phyloP scores from a whole-genome alignment of 1,140 invertebrate genomes.

The Carcinoscorpius rotundicauda region DNA sequence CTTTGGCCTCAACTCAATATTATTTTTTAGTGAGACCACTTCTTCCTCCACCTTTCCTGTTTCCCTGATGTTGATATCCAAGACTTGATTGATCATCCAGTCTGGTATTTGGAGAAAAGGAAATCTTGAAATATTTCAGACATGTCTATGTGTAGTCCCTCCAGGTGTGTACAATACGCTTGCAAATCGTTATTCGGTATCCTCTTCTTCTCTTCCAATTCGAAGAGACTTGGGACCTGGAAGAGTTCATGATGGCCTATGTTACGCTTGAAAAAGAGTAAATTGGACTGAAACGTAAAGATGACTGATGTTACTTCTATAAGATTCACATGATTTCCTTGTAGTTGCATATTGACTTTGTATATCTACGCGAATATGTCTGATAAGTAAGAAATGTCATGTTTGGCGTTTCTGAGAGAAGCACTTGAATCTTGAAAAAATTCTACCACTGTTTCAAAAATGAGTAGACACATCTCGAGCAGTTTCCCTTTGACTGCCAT shows the following conservation, averaged over 20 bases:
- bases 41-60: slow-evolving; percentile 4
- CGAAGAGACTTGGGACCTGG: slow-evolving; percentile 16
- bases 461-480: slow-evolving; percentile 6
- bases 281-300: slow-evolving; percentile 17
- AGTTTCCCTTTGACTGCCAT: slow-evolving; percentile 21
- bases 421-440: slow-evolving; percentile 18
- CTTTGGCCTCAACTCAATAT: slow-evolving; percentile 14
- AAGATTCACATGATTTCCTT: slow-evolving; percentile 20
- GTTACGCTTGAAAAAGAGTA: slow-evolving; percentile 16
- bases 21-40: slow-evolving; percentile 10
- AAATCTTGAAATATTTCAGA: slow-evolving; percentile 20
- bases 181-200: neutral
- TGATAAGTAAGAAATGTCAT: slow-evolving; percentile 21
- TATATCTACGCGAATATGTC: slow-evolving; percentile 19
- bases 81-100: slow-evolving; percentile 16
- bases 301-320: slow-evolving; percentile 17
- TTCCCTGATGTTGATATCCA: slow-evolving; percentile 6
- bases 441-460: no score
- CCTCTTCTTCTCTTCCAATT: slow-evolving; percentile 1
- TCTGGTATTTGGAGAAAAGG: slow-evolving; percentile 16
- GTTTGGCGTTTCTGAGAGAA: slow-evolving; percentile 12
- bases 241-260: slow-evolving; percentile 4
- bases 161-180: slow-evolving; percentile 4
- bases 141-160: slow-evolving; percentile 15
- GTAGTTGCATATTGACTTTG: slow-evolving; percentile 20